A percentile compares a stretch with the other conserved stretches of the same genome.
Evolutionary conservation across 2,888 invertebrate genomes (phyloP).

Genomic region (Leptopilina drosophilae): DNA sequence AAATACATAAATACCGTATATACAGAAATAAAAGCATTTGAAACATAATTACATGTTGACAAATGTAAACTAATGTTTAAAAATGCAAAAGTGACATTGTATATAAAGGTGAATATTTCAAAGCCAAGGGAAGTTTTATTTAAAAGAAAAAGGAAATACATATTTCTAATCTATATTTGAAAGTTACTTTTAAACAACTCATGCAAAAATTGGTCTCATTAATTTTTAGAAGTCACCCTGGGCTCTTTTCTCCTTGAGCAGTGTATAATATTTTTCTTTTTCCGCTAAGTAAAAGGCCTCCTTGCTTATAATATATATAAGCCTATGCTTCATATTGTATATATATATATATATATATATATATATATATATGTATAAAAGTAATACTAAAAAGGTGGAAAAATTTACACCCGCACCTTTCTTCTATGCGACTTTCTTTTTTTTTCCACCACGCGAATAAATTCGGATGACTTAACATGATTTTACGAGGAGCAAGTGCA

Average conservation of each 20-base stretch:
- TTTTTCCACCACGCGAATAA: background rate
- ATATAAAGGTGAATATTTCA: constrained; percentile 8
- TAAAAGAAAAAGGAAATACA: background rate
- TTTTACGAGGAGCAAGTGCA: constrained; percentile 37
- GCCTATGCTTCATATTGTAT: too few species aligned
- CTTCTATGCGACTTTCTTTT: too few species aligned
- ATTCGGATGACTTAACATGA: constrained; percentile 20
- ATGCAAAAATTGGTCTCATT: constrained; percentile 26
- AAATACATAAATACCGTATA: too few species aligned
- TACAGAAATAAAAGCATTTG: too few species aligned
- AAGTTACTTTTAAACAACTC: constrained; percentile 16
- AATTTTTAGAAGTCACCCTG: constrained; percentile 7
- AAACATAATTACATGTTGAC: too few species aligned
- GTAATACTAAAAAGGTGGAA: constrained; percentile 7
- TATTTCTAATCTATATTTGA: constrained; percentile 3
- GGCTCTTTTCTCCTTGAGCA: background rate
- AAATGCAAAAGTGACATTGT: constrained; percentile 23
- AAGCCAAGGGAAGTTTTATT: constrained; percentile 15
- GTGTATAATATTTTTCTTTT: background rate
- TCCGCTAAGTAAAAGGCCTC: constrained; percentile 12
- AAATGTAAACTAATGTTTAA: background rate
- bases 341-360: too few species aligned
- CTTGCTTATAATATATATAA: too few species aligned
- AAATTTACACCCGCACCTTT: background rate
- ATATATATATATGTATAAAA: too few species aligned